phyloP scores from a whole-genome alignment of 2,888 invertebrate species.

The Limenitis camilla region DNA sequence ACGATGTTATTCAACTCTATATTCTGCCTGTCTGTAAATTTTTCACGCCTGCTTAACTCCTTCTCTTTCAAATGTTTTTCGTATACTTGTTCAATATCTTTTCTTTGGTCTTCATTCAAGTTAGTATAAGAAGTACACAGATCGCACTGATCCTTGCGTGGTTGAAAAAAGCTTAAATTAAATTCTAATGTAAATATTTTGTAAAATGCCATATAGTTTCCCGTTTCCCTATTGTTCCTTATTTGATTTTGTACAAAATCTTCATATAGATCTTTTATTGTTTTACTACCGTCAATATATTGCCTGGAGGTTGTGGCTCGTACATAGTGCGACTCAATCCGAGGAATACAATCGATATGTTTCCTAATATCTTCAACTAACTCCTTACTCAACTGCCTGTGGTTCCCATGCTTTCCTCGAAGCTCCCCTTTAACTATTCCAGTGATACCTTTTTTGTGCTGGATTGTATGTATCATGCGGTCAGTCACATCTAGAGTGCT shows the following conservation, averaged over 20 bases:
- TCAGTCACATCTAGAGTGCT: slow-evolving; percentile 18
- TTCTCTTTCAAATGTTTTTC: too few species aligned
- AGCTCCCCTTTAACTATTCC: slow-evolving; percentile 13
- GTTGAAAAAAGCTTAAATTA: too few species aligned
- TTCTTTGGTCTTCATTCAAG: slow-evolving; percentile 3
- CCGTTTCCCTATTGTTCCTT: too few species aligned
- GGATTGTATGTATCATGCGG: slow-evolving; percentile 15
- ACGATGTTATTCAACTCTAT: slow-evolving; percentile 4
- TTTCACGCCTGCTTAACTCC: slow-evolving; percentile 4
- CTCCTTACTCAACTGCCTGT: slow-evolving; percentile 16
- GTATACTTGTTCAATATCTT: too few species aligned
- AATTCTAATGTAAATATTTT: too few species aligned
- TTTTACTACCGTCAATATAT: too few species aligned
- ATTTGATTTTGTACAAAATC: too few species aligned
- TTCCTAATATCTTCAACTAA: slow-evolving; percentile 18
- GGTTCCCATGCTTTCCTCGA: slow-evolving; percentile 23
- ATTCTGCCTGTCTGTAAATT: slow-evolving; percentile 3
- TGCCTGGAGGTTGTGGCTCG: too few species aligned
- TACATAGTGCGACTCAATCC: too few species aligned
- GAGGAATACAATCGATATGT: too few species aligned
- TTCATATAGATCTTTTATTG: too few species aligned
- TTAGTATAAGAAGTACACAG: slow-evolving; percentile 8
- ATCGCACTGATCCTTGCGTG: slow-evolving; percentile 23
- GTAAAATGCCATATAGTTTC: too few species aligned
- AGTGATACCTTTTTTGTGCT: slow-evolving; percentile 7